Evolutionary conservation across 2,797 vertebrate genomes (phyloP).

Genomic region (Zenarchopterus dispar): DNA sequence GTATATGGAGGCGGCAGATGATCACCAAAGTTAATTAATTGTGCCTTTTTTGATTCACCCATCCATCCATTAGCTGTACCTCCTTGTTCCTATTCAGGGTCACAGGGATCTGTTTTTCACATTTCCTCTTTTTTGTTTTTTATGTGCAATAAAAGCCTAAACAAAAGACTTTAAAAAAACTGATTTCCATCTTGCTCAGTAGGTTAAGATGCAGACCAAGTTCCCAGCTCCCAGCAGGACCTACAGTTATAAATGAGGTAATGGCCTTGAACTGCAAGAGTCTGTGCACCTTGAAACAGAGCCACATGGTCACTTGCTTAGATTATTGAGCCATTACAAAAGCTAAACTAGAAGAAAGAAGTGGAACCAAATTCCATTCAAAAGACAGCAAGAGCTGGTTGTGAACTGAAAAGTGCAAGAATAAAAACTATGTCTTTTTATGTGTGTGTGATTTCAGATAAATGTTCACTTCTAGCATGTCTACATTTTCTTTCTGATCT

Average conservation of each 20-base stretch:
- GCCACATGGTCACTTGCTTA: constrained; percentile 50
- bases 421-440: neutral
- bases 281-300: constrained; percentile 43
- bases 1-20: no score
- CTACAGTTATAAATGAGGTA: constrained; percentile 53
- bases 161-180: neutral
- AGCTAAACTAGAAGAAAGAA: constrained; percentile 31
- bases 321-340: constrained; percentile 51
- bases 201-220: constrained; percentile 31
- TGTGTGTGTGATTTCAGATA: neutral
- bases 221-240: constrained; percentile 49
- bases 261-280: constrained; percentile 57
- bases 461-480: neutral
- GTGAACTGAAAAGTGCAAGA: constrained; percentile 2
- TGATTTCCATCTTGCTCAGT: constrained; percentile 39
- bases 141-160: constrained; percentile 3
- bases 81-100: no score
- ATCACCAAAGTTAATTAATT: no score
- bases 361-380: constrained; percentile 25
- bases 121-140: no score
- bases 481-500: neutral
- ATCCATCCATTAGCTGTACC: no score
- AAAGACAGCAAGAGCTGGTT: constrained; percentile 19
- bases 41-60: no score
- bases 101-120: no score